These are phyloP conservation scores for Paraescarpia echinospica DNA, from an alignment of 1,140 invertebrate genomes.

Conservation along the genomic window DNA sequence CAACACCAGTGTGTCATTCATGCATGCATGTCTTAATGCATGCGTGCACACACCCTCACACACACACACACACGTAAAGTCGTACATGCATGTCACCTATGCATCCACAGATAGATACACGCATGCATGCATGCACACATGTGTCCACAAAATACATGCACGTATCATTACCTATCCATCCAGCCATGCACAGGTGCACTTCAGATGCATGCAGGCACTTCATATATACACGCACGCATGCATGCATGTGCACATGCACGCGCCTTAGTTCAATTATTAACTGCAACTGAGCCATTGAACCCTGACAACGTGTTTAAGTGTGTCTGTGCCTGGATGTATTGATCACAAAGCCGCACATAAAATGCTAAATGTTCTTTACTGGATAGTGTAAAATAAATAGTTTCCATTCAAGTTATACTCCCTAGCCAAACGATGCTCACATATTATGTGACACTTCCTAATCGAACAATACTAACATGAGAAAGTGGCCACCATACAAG, in stretches of 20 bases:
- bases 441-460: background rate
- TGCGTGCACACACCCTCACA: background rate
- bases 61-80: background rate
- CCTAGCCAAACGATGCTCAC: background rate
- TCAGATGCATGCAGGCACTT: background rate
- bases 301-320: background rate
- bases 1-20: background rate
- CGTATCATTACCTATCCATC: background rate
- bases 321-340: background rate
- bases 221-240: background rate
- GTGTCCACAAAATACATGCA: background rate
- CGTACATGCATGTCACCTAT: background rate
- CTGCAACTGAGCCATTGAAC: background rate
- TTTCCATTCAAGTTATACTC: background rate
- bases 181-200: background rate
- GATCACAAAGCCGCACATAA: background rate
- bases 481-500: background rate
- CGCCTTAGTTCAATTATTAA: constrained; percentile 2
- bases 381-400: background rate
- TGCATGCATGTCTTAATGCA: background rate
- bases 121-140: constrained; percentile 9
- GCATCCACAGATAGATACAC: background rate
- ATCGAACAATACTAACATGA: background rate
- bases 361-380: background rate
- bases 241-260: background rate